Evolutionary conservation across 1,140 invertebrate species (phyloP), one percentile per base, ranked within the genome.

Genomic region (Pomacea maculata): DNA sequence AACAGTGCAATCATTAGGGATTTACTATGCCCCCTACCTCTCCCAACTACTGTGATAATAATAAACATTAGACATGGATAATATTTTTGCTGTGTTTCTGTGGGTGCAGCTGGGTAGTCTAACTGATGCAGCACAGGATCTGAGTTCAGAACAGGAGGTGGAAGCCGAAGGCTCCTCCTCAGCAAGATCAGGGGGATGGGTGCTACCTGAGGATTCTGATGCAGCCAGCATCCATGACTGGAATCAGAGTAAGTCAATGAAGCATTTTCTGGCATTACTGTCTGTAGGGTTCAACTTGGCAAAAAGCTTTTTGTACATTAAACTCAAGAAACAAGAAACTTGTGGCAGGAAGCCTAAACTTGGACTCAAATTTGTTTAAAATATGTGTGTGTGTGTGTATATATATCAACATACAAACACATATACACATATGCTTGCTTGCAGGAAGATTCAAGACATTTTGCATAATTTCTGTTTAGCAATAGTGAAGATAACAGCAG

Each of bases 211-310:
- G 12, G 79, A 80, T 45, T 74, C 79, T 75, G 79, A 80, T 34
- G 64, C 79, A 54, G 79, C 71, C 63, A 80, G 79, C 25, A 12
- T 75, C 14, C 72, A 80, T 12, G 79, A 80, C 72, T 80, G 79
- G 79, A 80, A 80, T 65, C 79, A 80, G 64, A 29, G 79, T 80
- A 65, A 65, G 67, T 77, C n/a, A 17, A 14, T 1, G 21, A 29
- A 72, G n/a, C 9, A 70, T 21, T 25, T 21, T 12, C 34, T 67
- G 64, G 4, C 17, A 67, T 19, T 19, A 3, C 17, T 19, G 17
- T 67, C 64, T 3, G 64, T 67, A 25, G 64, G 17, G 17, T 7
- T 67, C n/a, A 25, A 7, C 70, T 71, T 21, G 29, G 25, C 3
- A 3, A 71, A 71, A n/a, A 25, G 19, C 21, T 21, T 8, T 21